These are phyloP conservation scores for Cacoxenus indagator DNA, from an alignment of 2,888 invertebrate genomes.

Conservation along the genomic window DNA sequence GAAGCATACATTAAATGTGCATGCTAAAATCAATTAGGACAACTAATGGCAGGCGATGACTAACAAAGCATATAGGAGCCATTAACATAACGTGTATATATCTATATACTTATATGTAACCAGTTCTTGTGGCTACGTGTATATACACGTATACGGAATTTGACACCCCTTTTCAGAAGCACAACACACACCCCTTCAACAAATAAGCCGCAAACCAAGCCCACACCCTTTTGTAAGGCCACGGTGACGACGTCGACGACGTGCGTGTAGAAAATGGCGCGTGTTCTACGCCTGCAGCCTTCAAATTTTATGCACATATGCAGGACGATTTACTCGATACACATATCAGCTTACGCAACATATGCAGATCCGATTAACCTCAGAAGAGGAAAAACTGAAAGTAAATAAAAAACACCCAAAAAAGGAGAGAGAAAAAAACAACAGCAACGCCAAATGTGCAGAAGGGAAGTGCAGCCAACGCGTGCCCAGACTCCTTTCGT, in stretches of 20 bases:
- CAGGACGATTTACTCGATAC: conserved; percentile 13
- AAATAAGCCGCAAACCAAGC: background rate
- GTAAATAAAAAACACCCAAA: conserved; percentile 14
- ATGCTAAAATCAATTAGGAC: conserved; percentile 27
- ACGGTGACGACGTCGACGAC: conserved; percentile 24
- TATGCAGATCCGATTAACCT: conserved; percentile 58
- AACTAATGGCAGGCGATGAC: background rate
- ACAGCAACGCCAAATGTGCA: conserved; percentile 31
- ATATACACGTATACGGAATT: background rate
- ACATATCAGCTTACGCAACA: conserved; percentile 57
- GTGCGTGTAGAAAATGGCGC: conserved; percentile 54
- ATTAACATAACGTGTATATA: background rate
- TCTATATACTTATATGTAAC: background rate
- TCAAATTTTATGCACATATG: conserved; percentile 41
- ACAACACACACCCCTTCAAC: conserved; percentile 13
- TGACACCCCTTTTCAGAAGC: conserved; percentile 5
- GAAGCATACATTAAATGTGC: conserved; percentile 54
- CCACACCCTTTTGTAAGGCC: background rate
- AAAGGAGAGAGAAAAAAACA: conserved; percentile 24
- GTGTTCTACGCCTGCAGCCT: conserved; percentile 33
- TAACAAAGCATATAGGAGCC: conserved; percentile 10
- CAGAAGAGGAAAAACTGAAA: background rate
- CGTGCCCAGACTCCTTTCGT: conserved; percentile 45
- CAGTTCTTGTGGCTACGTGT: conserved; percentile 23
- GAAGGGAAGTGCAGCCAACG: conserved; percentile 43